Evolutionary conservation across 2,113 vertebrate genomes (phyloP), one percentile per base, ranked within the genome.

Genomic region (Mungos mungo): DNA sequence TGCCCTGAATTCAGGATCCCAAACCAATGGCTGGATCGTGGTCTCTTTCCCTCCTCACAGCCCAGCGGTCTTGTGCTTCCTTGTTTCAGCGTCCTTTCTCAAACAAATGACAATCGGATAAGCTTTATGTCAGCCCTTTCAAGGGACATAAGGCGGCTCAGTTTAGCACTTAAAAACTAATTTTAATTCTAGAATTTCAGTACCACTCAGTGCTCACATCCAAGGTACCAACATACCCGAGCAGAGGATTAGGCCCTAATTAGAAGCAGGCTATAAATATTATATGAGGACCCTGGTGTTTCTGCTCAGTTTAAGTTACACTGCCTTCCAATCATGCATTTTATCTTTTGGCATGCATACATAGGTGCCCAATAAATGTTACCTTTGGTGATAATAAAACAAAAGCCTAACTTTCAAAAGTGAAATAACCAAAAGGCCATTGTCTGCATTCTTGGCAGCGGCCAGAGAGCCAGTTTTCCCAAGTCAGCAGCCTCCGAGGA

Each of bases 371-470:
- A 97, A 93, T 98, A 97, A 97, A 98, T 96, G 97, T 96, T 98
- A 97, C 97, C 95, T 96, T 95, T 93, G 93, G 92, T 96, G 84
- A 98, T 97, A 96, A 91, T 98, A 96, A 97, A 98, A 98, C 97
- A 97, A 98, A 97, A 97, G 92, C 47, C 66, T 76, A 94, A 97
- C 88, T 97, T 97, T 98, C 94, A 96, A 98, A 98, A 97, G 94
- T 47, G 60, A 85, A 96, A 69, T 83, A 85, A 96, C 97, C 97
- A 97, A 98, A 97, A 97, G 97, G 52, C 97, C 91, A 97, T 97
- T 98, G 97, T 97, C 94, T 95, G 33, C 82, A 94, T 98, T 98
- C 90, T 97, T 98, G 97, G 98, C 97, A 97, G 57, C 52, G 31
- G 63, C 52, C 84, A 95, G 84, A 88, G 76, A 94, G 77, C 60